A percentile compares a stretch with the other conserved stretches of the same genome.
Evolutionary conservation across 2,113 vertebrate species (phyloP).

Genomic region (Lipotes vexillifer): DNA sequence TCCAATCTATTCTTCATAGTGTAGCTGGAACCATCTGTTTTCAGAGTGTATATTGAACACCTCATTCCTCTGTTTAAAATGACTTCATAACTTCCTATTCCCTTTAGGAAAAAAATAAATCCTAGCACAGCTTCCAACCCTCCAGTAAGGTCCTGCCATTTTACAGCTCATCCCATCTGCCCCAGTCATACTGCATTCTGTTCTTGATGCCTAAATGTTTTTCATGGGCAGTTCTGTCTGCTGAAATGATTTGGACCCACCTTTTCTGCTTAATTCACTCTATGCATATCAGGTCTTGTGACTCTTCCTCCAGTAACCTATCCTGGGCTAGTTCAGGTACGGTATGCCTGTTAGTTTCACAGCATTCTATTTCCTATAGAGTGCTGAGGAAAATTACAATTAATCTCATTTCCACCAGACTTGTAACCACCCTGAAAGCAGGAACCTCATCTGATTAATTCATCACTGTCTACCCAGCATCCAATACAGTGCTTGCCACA

Average conservation of each 20-base stretch:
- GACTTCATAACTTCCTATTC: background rate
- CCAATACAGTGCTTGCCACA: background rate
- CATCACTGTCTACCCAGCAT: background rate
- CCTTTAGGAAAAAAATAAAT: background rate
- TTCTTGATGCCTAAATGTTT: background rate
- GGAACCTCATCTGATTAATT: background rate
- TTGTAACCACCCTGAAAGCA: background rate
- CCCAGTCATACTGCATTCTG: fast-evolving
- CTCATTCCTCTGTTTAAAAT: background rate
- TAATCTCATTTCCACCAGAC: background rate
- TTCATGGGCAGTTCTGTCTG: fast-evolving
- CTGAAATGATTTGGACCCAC: background rate
- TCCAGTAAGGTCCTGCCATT: no score
- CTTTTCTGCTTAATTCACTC: background rate
- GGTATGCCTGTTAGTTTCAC: fast-evolving
- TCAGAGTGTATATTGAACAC: background rate
- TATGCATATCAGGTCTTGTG: background rate
- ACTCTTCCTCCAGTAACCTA: background rate
- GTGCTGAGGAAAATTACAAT: background rate
- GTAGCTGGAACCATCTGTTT: background rate
- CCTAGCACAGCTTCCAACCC: fast-evolving
- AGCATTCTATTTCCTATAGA: background rate
- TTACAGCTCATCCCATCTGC: fast-evolving
- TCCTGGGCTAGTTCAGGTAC: background rate
- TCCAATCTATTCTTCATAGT: background rate